Base-by-base conservation (phyloP, 2,797 vertebrate genomes). In the Sebastes matsubarae region DNA sequence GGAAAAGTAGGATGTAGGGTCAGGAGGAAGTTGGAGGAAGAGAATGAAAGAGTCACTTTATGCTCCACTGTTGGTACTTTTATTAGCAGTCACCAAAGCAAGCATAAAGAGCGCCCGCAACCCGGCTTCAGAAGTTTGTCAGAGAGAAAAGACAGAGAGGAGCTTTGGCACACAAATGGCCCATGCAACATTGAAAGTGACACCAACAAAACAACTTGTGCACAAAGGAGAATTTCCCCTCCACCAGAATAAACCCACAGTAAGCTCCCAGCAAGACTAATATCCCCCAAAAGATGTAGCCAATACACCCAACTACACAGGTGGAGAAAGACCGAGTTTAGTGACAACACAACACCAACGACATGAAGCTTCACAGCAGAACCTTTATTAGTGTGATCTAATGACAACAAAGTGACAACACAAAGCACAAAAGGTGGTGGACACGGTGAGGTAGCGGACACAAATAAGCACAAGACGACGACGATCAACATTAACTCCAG, bases 301-400 rank as follows among this genome's bases (percentile, higher is more conserved):
- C 59, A 66, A n/a, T 1, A 64, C 14, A 54, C 6, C 74, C 27
- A 20, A 36, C 52, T 10, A 63, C 32, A 75, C 55, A 80, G 20
- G 46, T 46, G 58, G 32, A 46, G 8, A 27, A 1, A 50, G 34
- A 89, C 32, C 8, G 14, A 29, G 58, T 86, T 88, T 81, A 91
- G 89, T 82, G 71, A 91, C 68, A 9, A 90, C 84, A 91, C 84
- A 87, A 38, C 77, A 10, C 87, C 78, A 20, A 84, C 54, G 13
- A 88, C 80, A n/a, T 87, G 79, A 79, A 82, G 88, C 88, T 83
- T 90, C 88, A 91, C 87, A 89, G 88, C 88, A 87, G 79, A 87
- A 91, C 89, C 85, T 95, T 96, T 96, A 96, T 96, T 96, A 91
- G 90, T 88, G 90, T 87, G 59, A 86, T 75, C 79, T 50, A 57